Evolutionary conservation across 1,140 invertebrate genomes (phyloP).

Genomic region (Cydia pomonella): DNA sequence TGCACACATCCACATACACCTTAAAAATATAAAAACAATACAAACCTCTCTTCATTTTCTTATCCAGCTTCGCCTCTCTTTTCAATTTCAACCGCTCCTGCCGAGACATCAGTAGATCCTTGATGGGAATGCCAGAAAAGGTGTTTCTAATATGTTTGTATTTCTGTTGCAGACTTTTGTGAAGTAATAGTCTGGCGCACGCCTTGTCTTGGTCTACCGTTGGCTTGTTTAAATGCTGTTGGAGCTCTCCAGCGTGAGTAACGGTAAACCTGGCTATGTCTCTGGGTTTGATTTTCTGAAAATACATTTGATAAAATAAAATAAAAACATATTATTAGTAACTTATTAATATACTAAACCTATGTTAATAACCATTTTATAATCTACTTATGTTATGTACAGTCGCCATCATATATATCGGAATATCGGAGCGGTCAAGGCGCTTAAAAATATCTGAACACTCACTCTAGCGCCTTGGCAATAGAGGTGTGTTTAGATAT

Average conservation of each 20-base stretch:
- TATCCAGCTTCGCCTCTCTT: slow-evolving; percentile 65
- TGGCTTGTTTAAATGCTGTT: slow-evolving; percentile 67
- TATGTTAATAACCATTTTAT: no score
- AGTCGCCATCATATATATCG: no score
- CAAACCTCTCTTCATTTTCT: slow-evolving; percentile 54
- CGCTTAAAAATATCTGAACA: no score
- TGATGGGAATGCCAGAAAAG: slow-evolving; percentile 65
- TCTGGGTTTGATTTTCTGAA: slow-evolving; percentile 72
- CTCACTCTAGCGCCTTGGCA: no score
- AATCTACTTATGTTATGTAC: no score
- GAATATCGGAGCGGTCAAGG: no score
- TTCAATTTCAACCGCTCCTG: slow-evolving; percentile 69
- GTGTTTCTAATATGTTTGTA: slow-evolving; percentile 64
- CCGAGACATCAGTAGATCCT: slow-evolving; percentile 72
- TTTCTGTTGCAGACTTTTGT: slow-evolving; percentile 67
- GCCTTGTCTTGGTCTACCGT: slow-evolving; percentile 64
- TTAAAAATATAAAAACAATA: not conserved
- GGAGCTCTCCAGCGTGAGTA: slow-evolving; percentile 64
- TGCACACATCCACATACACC: no score
- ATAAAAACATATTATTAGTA: no score
- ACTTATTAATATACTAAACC: no score
- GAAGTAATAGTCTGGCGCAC: slow-evolving; percentile 67
- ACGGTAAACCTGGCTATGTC: slow-evolving; percentile 69
- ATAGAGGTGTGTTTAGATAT: no score
- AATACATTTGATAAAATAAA: slow-evolving; percentile 36